Base-by-base conservation (phyloP, 2,113 vertebrate species). In the Delphinus delphis region DNA sequence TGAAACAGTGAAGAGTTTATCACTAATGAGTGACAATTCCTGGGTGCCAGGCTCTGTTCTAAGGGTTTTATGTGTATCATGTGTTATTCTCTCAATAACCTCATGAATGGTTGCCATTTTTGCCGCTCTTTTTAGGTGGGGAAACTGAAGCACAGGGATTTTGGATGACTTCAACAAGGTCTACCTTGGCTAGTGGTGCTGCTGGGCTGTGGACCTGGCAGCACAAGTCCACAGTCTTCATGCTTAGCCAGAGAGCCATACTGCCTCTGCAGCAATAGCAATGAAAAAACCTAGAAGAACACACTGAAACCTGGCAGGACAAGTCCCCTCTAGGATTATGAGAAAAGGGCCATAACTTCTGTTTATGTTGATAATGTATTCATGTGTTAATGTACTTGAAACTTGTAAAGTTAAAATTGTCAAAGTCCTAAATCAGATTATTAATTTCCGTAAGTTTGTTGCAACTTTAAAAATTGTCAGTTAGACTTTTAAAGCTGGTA, bases 381-480 rank as follows among this genome's bases (percentile, higher is more conserved):
- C 20, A 33, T 70, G 20, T 85, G 58, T 82, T 90, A 84, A 65
- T 88, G 44, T 62, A 79, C 63, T 44, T 70, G 38, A 85, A 87
- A 63, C 47, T 83, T 67, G 77, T 58, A 9, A 81, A 90, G n/a
- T 58, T 90, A 76, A 95, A 88, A 81, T 85, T 63, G 17, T 67
- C 17, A 53, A 68, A 95, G 47, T 91, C 33, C 74, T 86, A 76
- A 83, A 25, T 96, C 18, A 60, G 62, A 14, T 79, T 93, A 89
- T 63, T 93, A 93, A 83, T 74, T 94, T 97, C 41, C 28, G 65
- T 41, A 76, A 58, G 68, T 86, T 95, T 44, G 73, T 88, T 73
- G 23, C 90, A 92, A 86, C 44, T 89, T 96, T 8, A 9, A 86
- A 55, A 76, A 83, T 41, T 55, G 4, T 70, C 33, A 65, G 1